Evolutionary conservation across 1,140 invertebrate genomes (phyloP).

Genomic region (Drosophila gunungcola): DNA sequence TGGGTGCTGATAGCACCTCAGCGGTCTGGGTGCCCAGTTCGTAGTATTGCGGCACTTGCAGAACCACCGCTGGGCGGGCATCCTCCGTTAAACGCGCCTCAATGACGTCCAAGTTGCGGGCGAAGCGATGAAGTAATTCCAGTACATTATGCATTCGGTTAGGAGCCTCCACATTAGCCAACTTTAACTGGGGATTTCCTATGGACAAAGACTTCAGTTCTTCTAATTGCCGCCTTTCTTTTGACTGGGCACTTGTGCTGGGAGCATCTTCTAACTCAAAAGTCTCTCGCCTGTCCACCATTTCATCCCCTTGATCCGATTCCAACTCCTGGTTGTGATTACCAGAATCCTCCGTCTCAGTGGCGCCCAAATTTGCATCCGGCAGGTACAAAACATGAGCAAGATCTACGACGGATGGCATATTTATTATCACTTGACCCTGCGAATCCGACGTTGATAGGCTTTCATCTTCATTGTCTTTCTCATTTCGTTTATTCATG

Average conservation of each 20-base stretch:
- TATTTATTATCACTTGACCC: neutral
- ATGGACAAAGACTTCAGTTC: conserved; percentile 1
- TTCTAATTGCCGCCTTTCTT: neutral
- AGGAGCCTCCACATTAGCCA: neutral
- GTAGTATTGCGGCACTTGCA: conserved; percentile 11
- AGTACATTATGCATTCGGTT: conserved; percentile 42
- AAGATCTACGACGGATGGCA: neutral
- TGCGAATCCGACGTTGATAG: neutral
- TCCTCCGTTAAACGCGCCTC: conserved; percentile 16
- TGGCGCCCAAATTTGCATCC: conserved; percentile 49
- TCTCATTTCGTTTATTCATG: conserved; percentile 11
- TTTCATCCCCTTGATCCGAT: neutral
- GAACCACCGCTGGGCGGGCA: neutral
- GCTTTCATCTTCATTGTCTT: neutral
- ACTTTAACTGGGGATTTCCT: neutral
- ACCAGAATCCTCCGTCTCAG: conserved; percentile 48
- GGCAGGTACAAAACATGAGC: conserved; percentile 40
- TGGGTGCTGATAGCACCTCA: neutral
- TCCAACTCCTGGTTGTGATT: neutral
- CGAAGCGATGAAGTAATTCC: conserved; percentile 47
- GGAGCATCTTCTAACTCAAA: conserved; percentile 13
- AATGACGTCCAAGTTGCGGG: conserved; percentile 49
- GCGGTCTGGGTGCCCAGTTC: conserved; percentile 61
- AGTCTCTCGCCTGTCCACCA: conserved; percentile 4
- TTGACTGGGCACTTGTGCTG: conserved; percentile 5